Conservation (phyloP, 2,888 invertebrate genomes). For the Aphodius sticticus region DNA sequence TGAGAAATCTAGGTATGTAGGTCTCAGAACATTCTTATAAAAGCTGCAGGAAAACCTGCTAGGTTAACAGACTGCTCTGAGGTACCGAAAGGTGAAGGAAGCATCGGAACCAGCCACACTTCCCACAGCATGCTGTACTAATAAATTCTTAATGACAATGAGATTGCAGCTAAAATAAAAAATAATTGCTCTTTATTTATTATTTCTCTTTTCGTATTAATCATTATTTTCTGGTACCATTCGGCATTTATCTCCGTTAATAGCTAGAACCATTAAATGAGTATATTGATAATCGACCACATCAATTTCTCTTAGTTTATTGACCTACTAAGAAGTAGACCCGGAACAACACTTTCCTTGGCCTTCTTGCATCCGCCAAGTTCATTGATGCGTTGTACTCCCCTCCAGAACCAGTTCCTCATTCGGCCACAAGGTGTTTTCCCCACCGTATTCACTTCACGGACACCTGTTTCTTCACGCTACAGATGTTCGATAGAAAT, state of each 20-base stretch:
- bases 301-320: slow-evolving; percentile 24
- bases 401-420: slow-evolving; percentile 24
- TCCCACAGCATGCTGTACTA: neutral
- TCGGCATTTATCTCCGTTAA: neutral
- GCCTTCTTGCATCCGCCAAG: slow-evolving; percentile 36
- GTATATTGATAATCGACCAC: neutral
- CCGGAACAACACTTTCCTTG: slow-evolving; percentile 55
- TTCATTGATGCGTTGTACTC: slow-evolving; percentile 22
- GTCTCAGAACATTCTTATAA: slow-evolving; percentile 55
- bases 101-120: neutral
- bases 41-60: slow-evolving; percentile 42
- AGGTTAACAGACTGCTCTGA: neutral
- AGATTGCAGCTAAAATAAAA: too few relatives aligned
- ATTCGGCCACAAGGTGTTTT: slow-evolving; percentile 39
- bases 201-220: too few relatives aligned
- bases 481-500: slow-evolving; percentile 20
- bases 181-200: too few relatives aligned
- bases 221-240: neutral
- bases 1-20: slow-evolving; percentile 52
- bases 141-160: neutral
- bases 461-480: slow-evolving; percentile 50
- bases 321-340: slow-evolving; percentile 50
- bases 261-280: neutral
- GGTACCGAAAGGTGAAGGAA: neutral
- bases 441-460: slow-evolving; percentile 43